phyloP scores from a whole-genome alignment of 2,113 vertebrate genomes.

The Perccottus glenii region DNA sequence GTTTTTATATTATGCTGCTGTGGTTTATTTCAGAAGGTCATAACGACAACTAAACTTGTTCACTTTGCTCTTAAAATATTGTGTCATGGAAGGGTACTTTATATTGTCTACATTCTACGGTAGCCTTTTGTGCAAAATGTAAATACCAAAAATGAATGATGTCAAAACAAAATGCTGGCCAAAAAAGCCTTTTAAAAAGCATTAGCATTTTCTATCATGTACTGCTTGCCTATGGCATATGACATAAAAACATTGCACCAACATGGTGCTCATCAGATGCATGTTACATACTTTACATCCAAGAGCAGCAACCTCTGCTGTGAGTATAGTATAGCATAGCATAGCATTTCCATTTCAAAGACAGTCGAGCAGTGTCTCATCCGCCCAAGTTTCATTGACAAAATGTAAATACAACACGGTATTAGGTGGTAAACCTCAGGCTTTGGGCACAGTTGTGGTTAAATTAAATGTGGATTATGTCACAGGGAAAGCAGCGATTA shows the following conservation, averaged over 20 bases:
- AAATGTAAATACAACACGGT: too few species aligned
- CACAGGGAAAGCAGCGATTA: not conserved
- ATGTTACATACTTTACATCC: not conserved
- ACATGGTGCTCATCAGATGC: constrained; percentile 8
- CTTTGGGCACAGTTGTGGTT: too few species aligned
- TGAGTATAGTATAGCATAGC: not conserved
- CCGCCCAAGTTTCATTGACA: too few species aligned
- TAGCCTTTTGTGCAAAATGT: not conserved
- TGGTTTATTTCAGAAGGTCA: constrained; percentile 3
- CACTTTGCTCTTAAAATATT: not conserved
- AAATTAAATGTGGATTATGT: not conserved
- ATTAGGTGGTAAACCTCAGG: too few species aligned
- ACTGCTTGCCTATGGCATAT: too few species aligned
- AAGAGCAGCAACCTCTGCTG: not conserved
- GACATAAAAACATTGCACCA: constrained; percentile 15
- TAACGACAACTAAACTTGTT: not conserved
- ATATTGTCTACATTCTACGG: too few species aligned
- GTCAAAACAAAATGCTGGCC: not conserved
- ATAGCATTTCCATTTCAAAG: not conserved
- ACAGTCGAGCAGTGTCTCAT: too few species aligned
- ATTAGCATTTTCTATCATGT: constrained; percentile 42
- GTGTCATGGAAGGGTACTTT: not conserved
- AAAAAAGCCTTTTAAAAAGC: constrained; percentile 18
- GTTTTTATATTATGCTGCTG: constrained; percentile 2
- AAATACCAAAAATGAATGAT: not conserved